A percentile compares a stretch with the other conserved stretches of the same genome.
These are phyloP conservation scores for Ligdia adustata DNA, from an alignment of 2,888 invertebrate species.

Conservation along the genomic window DNA sequence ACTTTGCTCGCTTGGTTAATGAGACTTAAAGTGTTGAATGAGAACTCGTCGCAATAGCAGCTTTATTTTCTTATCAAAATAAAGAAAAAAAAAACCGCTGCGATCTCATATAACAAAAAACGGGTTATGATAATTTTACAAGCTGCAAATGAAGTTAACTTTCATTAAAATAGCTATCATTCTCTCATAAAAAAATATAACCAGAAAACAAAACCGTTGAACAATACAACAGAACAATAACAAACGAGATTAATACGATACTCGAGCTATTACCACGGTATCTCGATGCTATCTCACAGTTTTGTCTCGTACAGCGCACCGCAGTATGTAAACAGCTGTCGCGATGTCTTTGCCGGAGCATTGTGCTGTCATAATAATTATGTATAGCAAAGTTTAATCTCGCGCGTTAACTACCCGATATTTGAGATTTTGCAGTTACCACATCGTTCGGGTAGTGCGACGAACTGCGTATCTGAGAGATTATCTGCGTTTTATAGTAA, in stretches of 20 bases:
- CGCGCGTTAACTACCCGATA: conserved; percentile 58
- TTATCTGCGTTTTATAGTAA: no score
- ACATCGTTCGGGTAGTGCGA: no score
- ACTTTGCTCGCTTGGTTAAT: no score
- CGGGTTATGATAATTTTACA: no score
- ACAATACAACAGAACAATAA: conserved; percentile 52
- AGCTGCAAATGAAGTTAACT: no score
- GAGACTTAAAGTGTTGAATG: no score
- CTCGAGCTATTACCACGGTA: conserved; percentile 44
- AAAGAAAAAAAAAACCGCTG: no score
- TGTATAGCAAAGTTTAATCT: conserved; percentile 65
- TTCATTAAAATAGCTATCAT: conserved; percentile 6
- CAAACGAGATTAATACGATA: conserved; percentile 60
- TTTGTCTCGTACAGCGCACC: conserved; percentile 29
- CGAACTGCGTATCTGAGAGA: no score
- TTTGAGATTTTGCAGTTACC: conserved; percentile 42
- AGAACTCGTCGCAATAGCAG: no score
- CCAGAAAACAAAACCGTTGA: conserved; percentile 24
- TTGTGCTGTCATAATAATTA: conserved; percentile 80
- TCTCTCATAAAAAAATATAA: conserved; percentile 1
- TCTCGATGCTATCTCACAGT: conserved; percentile 55
- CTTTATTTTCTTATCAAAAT: no score
- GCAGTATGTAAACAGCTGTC: conserved; percentile 54
- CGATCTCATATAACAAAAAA: no score
- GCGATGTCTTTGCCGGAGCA: conserved; percentile 48